Conservation (phyloP, 2,797 vertebrate species). For the Xerus rutilus region DNA sequence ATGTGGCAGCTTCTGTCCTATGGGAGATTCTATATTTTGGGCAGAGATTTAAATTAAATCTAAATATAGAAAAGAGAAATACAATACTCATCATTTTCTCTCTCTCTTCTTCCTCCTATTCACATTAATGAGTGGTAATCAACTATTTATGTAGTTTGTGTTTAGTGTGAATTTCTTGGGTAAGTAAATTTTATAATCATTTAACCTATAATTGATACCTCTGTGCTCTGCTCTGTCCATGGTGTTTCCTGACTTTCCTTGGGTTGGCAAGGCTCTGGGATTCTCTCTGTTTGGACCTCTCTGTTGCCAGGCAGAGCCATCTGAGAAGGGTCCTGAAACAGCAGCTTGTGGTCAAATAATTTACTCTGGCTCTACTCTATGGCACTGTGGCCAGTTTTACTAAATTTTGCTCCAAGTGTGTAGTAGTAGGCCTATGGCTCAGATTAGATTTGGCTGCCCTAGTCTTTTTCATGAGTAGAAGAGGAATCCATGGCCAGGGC, state of each 20-base stretch:
- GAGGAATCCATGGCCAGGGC: background rate
- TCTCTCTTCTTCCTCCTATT: constrained; percentile 35
- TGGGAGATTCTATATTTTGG: background rate
- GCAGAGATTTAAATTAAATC: constrained; percentile 32
- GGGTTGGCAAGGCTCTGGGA: background rate
- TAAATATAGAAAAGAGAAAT: constrained; percentile 55
- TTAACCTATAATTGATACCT: background rate
- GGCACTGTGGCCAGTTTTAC: background rate
- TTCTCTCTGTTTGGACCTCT: background rate
- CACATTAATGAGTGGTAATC: background rate
- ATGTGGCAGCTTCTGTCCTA: background rate
- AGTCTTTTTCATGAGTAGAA: constrained; percentile 7
- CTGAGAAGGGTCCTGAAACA: background rate
- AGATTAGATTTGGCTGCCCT: constrained; percentile 20
- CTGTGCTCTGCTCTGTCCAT: background rate
- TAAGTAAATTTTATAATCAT: background rate
- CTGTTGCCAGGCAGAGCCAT: background rate
- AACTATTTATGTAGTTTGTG: background rate
- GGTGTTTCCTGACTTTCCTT: background rate
- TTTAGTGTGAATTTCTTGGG: constrained; percentile 46
- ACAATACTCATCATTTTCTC: background rate
- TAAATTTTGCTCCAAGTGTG: background rate
- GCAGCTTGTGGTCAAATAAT: background rate
- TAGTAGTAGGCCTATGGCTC: background rate
- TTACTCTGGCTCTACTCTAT: background rate